phyloP scores from a whole-genome alignment of 2,888 invertebrate genomes.

The Euspilapteryx auroguttella region DNA sequence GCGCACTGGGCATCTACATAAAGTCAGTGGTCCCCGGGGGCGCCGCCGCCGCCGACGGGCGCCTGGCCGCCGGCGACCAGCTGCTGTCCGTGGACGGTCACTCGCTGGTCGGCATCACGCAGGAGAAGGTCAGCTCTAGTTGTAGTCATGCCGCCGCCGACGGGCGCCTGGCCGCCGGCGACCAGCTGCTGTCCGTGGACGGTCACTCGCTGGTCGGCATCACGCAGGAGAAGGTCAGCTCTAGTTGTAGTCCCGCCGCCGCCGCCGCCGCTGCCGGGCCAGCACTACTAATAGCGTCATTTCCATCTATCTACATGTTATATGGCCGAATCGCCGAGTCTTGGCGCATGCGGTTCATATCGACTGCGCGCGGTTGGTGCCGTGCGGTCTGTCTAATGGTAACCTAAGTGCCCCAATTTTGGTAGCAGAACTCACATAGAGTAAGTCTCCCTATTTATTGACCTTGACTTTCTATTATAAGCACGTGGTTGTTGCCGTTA shows the following conservation, averaged over 20 bases:
- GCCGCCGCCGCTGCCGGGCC: too few species aligned
- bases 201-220: conserved; percentile 91
- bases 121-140: conserved; percentile 63
- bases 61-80: conserved; percentile 96
- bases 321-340: too few species aligned
- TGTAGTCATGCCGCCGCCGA: conserved; percentile 73
- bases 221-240: conserved; percentile 69
- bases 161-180: conserved; percentile 93
- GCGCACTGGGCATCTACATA: conserved; percentile 93
- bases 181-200: conserved; percentile 95
- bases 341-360: too few species aligned
- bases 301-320: too few species aligned
- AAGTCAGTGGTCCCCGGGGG: conserved; percentile 97
- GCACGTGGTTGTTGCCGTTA: too few species aligned
- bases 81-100: conserved; percentile 95
- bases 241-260: not conserved
- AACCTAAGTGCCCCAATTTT: too few species aligned
- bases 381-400: too few species aligned
- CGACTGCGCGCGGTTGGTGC: too few species aligned
- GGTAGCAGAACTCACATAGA: too few species aligned
- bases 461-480: too few species aligned
- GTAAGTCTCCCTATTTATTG: too few species aligned
- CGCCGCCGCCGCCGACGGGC: conserved; percentile 90
- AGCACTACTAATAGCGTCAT: too few species aligned
- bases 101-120: conserved; percentile 84